Evolutionary conservation across 2,888 invertebrate species (phyloP).

Genomic region (Thereva nobilitata): DNA sequence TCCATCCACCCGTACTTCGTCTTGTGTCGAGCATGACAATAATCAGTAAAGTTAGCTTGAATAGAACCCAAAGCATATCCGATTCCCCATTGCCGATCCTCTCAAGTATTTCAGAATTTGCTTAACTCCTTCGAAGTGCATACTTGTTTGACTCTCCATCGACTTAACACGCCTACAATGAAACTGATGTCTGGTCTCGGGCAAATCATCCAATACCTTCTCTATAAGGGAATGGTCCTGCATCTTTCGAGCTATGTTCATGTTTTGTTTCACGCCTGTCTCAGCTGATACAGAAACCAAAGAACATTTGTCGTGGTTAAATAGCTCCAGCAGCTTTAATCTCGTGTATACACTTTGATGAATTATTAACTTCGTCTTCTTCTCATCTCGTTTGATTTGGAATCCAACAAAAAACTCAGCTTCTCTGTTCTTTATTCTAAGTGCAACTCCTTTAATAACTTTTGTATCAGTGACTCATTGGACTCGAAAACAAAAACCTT

Average conservation of each 20-base stretch:
- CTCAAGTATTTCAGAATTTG: not conserved
- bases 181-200: conserved; percentile 9
- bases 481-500: too few relatives aligned
- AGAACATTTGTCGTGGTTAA: not conserved
- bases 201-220: conserved; percentile 6
- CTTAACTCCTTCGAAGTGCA: not conserved
- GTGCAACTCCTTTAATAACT: too few relatives aligned
- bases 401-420: conserved; percentile 6
- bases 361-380: not conserved
- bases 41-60: not conserved
- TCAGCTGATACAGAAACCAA: not conserved
- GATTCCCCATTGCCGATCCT: not conserved
- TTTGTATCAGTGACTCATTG: too few relatives aligned
- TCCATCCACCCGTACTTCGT: not conserved
- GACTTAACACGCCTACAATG: not conserved
- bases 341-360: conserved; percentile 3
- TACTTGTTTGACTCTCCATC: not conserved
- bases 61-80: not conserved
- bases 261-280: not conserved
- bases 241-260: not conserved
- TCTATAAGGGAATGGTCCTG: conserved; percentile 12
- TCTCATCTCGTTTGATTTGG: not conserved
- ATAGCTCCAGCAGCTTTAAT: not conserved
- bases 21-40: conserved; percentile 1
- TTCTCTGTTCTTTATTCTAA: too few relatives aligned